A percentile compares a stretch with the other conserved stretches of the same genome.
Conservation (phyloP, 2,888 invertebrate genomes). For the Quadroppia sp. region DNA sequence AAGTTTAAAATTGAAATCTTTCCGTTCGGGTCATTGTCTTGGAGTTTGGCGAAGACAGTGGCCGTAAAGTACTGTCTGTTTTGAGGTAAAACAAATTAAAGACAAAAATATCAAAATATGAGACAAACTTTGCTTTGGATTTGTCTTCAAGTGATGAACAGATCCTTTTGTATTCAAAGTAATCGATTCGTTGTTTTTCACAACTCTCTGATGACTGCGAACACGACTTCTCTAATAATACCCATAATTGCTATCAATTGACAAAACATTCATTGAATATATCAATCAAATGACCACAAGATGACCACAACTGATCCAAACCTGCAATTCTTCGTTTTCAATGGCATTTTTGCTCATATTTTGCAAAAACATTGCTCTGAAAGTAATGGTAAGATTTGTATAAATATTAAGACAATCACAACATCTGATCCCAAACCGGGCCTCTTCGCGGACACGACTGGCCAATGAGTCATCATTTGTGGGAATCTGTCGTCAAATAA, state of each 20-base stretch:
- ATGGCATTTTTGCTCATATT: constrained; percentile 75
- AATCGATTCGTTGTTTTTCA: constrained; percentile 38
- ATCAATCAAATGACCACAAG: neutral
- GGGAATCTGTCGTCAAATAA: neutral
- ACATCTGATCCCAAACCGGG: neutral
- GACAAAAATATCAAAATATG: neutral
- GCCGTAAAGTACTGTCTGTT: constrained; percentile 67
- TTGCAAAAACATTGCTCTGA: constrained; percentile 74
- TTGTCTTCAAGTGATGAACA: constrained; percentile 14
- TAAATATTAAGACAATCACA: too few species aligned
- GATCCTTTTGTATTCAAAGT: constrained; percentile 41
- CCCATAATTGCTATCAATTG: constrained; percentile 41
- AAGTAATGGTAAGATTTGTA: too few species aligned
- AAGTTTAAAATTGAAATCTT: constrained; percentile 80
- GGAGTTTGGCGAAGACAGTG: constrained; percentile 78
- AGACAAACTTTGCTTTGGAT: constrained; percentile 42
- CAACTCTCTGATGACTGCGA: neutral
- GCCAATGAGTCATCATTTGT: constrained; percentile 23
- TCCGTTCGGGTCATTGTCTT: constrained; percentile 72
- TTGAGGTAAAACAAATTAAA: neutral
- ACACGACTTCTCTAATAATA: constrained; percentile 40
- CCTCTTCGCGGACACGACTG: constrained; percentile 15
- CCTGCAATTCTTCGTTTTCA: constrained; percentile 74
- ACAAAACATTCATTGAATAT: neutral
- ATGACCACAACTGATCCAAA: constrained; percentile 45